phyloP scores from a whole-genome alignment of 1,140 invertebrate species.

The Drosophila jambulina region DNA sequence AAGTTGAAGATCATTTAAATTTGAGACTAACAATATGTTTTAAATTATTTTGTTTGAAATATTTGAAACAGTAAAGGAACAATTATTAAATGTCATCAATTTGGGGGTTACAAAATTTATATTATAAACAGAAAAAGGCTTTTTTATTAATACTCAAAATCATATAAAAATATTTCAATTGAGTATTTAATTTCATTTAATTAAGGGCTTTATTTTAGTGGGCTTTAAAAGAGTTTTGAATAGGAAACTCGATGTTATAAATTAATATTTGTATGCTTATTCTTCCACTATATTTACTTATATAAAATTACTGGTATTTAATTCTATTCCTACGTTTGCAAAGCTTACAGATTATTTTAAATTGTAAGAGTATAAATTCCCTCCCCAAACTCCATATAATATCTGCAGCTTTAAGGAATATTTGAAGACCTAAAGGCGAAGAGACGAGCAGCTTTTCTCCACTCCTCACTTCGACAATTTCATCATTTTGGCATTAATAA shows the following conservation, averaged over 20 bases:
- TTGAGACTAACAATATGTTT: neutral
- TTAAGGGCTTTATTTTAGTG: too few relatives aligned
- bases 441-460: neutral
- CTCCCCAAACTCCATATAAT: neutral
- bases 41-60: neutral
- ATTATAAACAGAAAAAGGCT: neutral
- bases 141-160: neutral
- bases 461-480: constrained; percentile 27
- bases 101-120: too few relatives aligned
- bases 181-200: too few relatives aligned
- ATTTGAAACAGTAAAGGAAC: neutral
- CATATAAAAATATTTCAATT: too few relatives aligned
- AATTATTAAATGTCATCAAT: too few relatives aligned
- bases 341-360: neutral
- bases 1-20: neutral
- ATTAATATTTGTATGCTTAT: too few relatives aligned
- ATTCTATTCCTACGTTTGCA: neutral
- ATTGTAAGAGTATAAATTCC: neutral
- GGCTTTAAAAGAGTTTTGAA: too few relatives aligned
- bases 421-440: neutral
- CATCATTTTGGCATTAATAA: constrained; percentile 76
- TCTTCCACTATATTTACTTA: neutral
- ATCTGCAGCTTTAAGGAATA: neutral
- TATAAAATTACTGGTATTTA: neutral
- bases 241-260: too few relatives aligned